Conservation (phyloP, 2,113 vertebrate species). For the Physeter macrocephalus region DNA sequence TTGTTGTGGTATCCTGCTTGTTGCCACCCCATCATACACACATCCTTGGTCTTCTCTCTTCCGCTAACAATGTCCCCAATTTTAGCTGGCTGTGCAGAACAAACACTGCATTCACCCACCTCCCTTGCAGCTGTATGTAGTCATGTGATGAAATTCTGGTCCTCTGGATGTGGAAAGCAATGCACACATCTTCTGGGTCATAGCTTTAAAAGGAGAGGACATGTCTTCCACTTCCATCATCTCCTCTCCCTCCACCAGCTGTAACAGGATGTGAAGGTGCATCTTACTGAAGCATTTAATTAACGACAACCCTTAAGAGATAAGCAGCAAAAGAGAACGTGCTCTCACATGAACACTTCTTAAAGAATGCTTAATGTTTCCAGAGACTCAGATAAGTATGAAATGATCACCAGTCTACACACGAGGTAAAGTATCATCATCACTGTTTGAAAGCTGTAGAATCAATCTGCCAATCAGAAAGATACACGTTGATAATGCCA, state of each 20-base stretch:
- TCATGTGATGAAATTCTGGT: neutral
- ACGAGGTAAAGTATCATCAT: accelerated
- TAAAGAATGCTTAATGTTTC: neutral
- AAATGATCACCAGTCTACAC: accelerated
- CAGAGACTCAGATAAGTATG: neutral
- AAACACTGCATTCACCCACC: accelerated
- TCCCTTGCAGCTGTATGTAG: neutral
- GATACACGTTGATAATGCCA: neutral
- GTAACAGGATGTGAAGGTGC: no score
- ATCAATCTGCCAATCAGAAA: accelerated
- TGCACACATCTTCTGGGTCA: neutral
- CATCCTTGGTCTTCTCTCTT: neutral
- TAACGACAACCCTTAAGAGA: neutral
- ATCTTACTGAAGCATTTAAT: no score
- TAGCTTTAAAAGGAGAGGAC: neutral
- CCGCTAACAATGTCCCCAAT: accelerated
- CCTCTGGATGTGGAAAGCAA: accelerated
- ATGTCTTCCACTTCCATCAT: accelerated
- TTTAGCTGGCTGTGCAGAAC: neutral
- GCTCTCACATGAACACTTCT: accelerated
- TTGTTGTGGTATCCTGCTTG: accelerated
- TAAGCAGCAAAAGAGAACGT: neutral
- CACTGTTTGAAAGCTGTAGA: neutral
- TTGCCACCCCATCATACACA: accelerated
- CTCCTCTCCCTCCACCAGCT: neutral